Evolutionary conservation across 2,113 vertebrate genomes (phyloP).

Genomic region (Nicator chloris): DNA sequence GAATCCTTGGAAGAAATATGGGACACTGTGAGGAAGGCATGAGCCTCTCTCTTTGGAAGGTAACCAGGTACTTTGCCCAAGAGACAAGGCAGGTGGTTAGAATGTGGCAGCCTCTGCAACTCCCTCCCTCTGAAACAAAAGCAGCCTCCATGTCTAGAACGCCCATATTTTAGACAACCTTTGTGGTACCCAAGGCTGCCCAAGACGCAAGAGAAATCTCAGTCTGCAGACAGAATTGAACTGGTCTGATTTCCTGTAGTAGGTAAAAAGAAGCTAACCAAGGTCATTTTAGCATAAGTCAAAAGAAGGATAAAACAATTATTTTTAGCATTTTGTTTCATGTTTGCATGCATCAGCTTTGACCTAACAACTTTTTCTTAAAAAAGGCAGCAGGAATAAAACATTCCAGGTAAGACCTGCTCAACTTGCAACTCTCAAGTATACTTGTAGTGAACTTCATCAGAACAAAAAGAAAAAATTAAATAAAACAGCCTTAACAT

Average conservation of each 20-base stretch:
- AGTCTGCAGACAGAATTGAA: neutral
- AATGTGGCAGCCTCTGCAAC: neutral
- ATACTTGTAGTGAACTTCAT: neutral
- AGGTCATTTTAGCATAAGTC: neutral
- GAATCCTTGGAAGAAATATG: neutral
- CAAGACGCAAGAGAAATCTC: neutral
- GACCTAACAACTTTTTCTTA: neutral
- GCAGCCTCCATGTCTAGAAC: neutral
- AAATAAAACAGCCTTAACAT: neutral
- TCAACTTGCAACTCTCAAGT: neutral
- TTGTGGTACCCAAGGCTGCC: accelerated
- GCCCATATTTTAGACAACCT: neutral
- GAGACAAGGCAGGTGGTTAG: neutral
- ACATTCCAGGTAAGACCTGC: neutral
- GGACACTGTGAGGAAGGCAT: neutral
- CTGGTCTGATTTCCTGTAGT: neutral
- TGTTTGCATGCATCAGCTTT: neutral
- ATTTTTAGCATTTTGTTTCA: neutral
- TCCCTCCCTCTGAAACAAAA: neutral
- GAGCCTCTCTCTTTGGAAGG: neutral
- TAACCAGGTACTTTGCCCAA: neutral
- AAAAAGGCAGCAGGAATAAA: neutral
- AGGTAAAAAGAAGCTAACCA: neutral
- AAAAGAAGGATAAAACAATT: neutral
- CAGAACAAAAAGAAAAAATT: neutral